Evolutionary conservation across 1,140 invertebrate genomes (phyloP), one percentile per base, ranked within the genome.

Genomic region (Drosophila parvula): DNA sequence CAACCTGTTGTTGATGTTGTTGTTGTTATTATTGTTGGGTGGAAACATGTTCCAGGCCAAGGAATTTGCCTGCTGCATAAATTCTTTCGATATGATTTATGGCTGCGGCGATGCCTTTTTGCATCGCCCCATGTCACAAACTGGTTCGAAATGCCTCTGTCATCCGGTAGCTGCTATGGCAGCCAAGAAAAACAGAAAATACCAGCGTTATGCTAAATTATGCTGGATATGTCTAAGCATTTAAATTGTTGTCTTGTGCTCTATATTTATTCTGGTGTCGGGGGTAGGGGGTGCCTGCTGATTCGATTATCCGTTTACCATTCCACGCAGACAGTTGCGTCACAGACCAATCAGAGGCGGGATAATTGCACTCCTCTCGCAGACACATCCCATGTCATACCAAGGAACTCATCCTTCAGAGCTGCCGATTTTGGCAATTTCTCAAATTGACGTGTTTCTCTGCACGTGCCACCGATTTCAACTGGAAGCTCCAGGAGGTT

Each of bases 41-140:
- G 59, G 32, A 78, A 83, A 83, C 81, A 57, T 75, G 80, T 83
- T 84, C 56, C 47, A 43, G 41, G 45, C 79, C 50, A 34, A 50
- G 80, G 80, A 82, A 82, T 82, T 82, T 79, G 76, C 80, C 76
- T 82, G 75, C 80, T 69, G 71, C 80, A 83, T 80, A 84, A 79
- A 84, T 83, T 83, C 80, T 83, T 84, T 60, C 47, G 61, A 80
- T 82, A 79, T 83, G 71, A 83, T 83, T 84, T 83, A 84, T 83
- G 44, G 55, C 40, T 43, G 41, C 22, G 28, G 36, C 32, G 75
- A 45, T 34, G 12, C 27, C 32, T 65, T 47, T 47, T 47, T 48
- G 40, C 51, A 36, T 50, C 9, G 38, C 27, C 27, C n/a, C 57
- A 56, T 73, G 61, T 18, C 68, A 56, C 41, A 81, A 83, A 83